Evolutionary conservation across 2,888 invertebrate species (phyloP), one percentile per base, ranked within the genome.

Genomic region (Cryptophagus acutangulus): DNA sequence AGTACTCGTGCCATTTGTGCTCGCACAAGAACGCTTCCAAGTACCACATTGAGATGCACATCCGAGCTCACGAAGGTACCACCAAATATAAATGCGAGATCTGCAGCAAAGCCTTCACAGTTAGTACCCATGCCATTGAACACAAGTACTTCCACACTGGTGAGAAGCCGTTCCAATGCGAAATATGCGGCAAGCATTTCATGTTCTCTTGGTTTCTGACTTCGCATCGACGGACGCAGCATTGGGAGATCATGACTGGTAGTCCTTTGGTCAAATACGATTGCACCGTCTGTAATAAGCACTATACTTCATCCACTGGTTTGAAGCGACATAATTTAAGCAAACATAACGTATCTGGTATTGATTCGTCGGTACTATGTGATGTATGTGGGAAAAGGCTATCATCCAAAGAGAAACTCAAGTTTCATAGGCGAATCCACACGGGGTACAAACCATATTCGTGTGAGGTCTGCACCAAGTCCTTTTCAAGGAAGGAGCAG

Each of bases 401-500:
- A 2, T 66, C 71, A 1, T 74, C 66, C 31, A 65, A 63, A 12
- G 74, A 72, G 43, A 76, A 76, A 38, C 56, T 79, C 17, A 73
- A 72, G 40, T 68, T 72, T 16, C 77, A 79, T 46, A 68, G 72
- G 26, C 62, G 73, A 13, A 72, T 73, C 31, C 78, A 79, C 52
- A 69, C 70, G 1, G 75, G 75, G 2, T 70, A 74, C 29, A 76
- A 75, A 49, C 77, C 77, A 2, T 61, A 48, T 41, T 38, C 51
- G 3, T 64, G 64, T 31, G 54, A 55, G 17, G 50, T 58, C n/a
- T 63, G 64, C 41, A 51, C 74, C 33, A 77, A 77, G 54, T 74
- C 74, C 1, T 77, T 77, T 62, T 75, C 75, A 17, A 74, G 77
- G 61, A 76, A 76, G 53, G 76, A 76, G 62, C 76, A 77, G 62